Evolutionary conservation across 1,140 invertebrate species (phyloP).

Genomic region (Drosophila ambigua): DNA sequence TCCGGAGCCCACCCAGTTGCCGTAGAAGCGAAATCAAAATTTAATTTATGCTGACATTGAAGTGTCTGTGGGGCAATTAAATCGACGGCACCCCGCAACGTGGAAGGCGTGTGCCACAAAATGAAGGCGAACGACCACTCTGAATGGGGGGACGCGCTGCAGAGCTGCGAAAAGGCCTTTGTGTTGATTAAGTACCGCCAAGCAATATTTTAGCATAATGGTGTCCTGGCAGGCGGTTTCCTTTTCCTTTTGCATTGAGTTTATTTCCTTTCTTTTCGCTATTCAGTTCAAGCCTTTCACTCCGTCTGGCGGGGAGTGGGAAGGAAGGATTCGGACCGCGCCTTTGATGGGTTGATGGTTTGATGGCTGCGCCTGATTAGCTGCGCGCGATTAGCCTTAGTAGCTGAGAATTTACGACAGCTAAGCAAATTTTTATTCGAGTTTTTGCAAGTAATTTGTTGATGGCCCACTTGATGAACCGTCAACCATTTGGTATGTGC

Average conservation of each 20-base stretch:
- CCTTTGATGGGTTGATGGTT: slow-evolving; percentile 33
- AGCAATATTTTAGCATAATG: slow-evolving; percentile 59
- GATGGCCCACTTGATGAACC: slow-evolving; percentile 44
- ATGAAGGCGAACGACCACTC: too few relatives aligned
- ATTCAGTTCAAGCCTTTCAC: slow-evolving; percentile 10
- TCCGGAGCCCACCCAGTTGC: slow-evolving; percentile 13
- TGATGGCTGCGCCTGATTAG: slow-evolving; percentile 43
- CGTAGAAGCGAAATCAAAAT: slow-evolving; percentile 65
- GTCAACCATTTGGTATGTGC: slow-evolving; percentile 35
- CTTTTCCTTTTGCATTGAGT: too few relatives aligned
- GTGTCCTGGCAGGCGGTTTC: slow-evolving; percentile 48
- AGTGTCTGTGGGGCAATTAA: slow-evolving; percentile 74
- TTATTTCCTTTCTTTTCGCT: background rate
- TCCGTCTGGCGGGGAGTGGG: slow-evolving; percentile 8
- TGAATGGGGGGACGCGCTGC: background rate
- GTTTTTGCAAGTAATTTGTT: slow-evolving; percentile 31
- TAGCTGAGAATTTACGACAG: slow-evolving; percentile 46
- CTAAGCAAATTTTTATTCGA: slow-evolving; percentile 50
- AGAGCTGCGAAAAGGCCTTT: slow-evolving; percentile 16
- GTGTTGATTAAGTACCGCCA: slow-evolving; percentile 57
- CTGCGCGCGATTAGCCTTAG: slow-evolving; percentile 42
- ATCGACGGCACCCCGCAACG: slow-evolving; percentile 34
- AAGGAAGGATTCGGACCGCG: slow-evolving; percentile 18
- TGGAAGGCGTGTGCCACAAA: too few relatives aligned
- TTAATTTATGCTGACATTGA: slow-evolving; percentile 78